Base-by-base conservation (phyloP, 2,113 vertebrate genomes). In the Anarhynchus alexandrinus region DNA sequence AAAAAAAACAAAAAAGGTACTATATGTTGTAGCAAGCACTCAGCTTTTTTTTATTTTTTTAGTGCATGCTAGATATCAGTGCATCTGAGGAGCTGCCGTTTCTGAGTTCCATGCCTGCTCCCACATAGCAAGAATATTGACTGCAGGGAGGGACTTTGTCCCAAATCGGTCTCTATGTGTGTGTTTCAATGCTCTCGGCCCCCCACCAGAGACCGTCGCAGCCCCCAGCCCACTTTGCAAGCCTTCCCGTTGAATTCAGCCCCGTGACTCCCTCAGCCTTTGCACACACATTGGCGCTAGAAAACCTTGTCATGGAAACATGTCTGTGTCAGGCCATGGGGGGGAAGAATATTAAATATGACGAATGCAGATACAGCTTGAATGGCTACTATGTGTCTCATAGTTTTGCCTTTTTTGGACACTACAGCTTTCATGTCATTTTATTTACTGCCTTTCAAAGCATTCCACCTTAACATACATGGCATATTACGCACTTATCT, bases 161-260 rank as follows among this genome's bases (percentile, higher is more conserved):
- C 21, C 49, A 30, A 26, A 73, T 42, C 76, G 26, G 11, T 45
- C 54, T 86, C 27, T 38, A 2, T 7, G 38, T 17, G 11, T 18
- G 10, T 5, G 17, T 54, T 61, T 55, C 72, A 90, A 70, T n/a
- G 59, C 14, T 8, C 15, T 65, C 36, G 73, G 49, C 18, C 11
- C 5, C 32, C 12, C 7, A 4, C 6, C 36, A 77, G 67, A 38
- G 42, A 52, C 12, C 0, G 1, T 3, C 0, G 0, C 54, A 72
- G 25, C 8, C 29, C 45, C 10, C 45, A 86, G 32, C 10, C 58
- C 76, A 49, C 25, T 20, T 32, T 34, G 25, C 10, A 80, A 42
- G 11, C 19, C 22, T 62, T 72, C 58, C 23, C 45, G 83, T 86
- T 49, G 15, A 70, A 21, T 27, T 42, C 32, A 66, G 13, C 15